Conservation (phyloP, 1,140 invertebrate species). For the Orchestia grillus region DNA sequence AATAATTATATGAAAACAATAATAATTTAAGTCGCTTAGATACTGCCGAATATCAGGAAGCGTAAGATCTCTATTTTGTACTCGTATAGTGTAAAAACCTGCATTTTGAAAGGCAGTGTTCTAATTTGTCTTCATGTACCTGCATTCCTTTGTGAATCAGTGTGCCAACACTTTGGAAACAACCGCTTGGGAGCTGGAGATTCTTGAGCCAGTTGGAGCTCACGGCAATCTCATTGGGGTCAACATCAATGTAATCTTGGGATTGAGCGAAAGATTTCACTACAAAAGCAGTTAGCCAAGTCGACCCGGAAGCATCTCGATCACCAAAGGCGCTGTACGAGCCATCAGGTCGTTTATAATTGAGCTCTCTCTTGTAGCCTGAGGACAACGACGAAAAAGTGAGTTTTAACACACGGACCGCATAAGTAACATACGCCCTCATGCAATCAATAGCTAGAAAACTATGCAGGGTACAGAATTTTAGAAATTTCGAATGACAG, state of each 20-base stretch:
- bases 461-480: no score
- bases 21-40: no score
- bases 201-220: conserved; percentile 72
- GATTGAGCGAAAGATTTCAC: conserved; percentile 81
- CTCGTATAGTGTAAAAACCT: no score
- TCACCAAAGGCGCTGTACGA: conserved; percentile 86
- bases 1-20: no score
- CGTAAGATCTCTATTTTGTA: no score
- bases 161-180: conserved; percentile 73
- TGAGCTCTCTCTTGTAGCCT: conserved; percentile 84
- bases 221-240: conserved; percentile 72
- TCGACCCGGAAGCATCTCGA: conserved; percentile 77
- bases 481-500: no score
- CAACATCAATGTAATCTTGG: conserved; percentile 78
- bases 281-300: conserved; percentile 88
- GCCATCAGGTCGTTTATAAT: conserved; percentile 81
- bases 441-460: no score
- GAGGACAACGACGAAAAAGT: no score
- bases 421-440: no score
- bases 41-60: no score
- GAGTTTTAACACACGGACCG: no score
- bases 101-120: not conserved
- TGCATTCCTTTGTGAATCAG: conserved; percentile 71
- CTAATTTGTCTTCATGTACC: not conserved
- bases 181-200: conserved; percentile 72